Percentiles rank a stretch among this genome's conserved stretches.
phyloP scores from a whole-genome alignment of 2,888 invertebrate genomes.

The Octodonta nipae region DNA sequence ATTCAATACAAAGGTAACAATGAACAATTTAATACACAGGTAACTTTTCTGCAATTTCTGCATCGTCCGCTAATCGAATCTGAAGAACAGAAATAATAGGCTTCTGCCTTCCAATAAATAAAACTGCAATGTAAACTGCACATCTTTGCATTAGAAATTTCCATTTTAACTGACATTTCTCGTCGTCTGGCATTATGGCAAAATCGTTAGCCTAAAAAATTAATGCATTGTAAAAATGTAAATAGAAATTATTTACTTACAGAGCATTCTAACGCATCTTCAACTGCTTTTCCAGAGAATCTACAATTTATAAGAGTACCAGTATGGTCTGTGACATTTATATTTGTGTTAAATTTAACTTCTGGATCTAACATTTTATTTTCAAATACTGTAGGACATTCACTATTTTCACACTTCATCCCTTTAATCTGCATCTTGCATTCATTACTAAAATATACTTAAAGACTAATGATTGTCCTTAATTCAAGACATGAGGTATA shows the following conservation, averaged over 20 bases:
- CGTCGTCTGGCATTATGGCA: slow-evolving; percentile 37
- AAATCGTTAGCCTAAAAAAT: slow-evolving; percentile 45
- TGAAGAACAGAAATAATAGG: slow-evolving; percentile 32
- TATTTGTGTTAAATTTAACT: slow-evolving; percentile 43
- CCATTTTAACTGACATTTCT: slow-evolving; percentile 49
- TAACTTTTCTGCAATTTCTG: slow-evolving; percentile 29
- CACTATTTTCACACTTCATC: slow-evolving; percentile 28
- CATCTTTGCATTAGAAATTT: slow-evolving; percentile 50
- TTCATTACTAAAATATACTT: no score
- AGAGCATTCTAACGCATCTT: slow-evolving; percentile 44
- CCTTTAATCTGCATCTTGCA: slow-evolving; percentile 23
- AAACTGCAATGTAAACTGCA: slow-evolving; percentile 40
- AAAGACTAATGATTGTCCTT: no score
- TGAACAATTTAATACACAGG: slow-evolving; percentile 33
- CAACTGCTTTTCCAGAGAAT: slow-evolving; percentile 45
- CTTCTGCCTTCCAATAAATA: slow-evolving; percentile 22
- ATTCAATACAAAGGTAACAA: no score
- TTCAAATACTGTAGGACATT: slow-evolving; percentile 29
- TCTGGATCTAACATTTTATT: slow-evolving; percentile 27
- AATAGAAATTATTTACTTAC: no score
- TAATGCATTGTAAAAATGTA: no score
- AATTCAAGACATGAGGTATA: no score
- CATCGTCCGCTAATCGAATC: slow-evolving; percentile 24
- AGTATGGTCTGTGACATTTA: slow-evolving; percentile 55
- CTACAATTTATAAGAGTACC: slow-evolving; percentile 48